phyloP scores from a whole-genome alignment of 2,113 vertebrate species.

The Jacana jacana region DNA sequence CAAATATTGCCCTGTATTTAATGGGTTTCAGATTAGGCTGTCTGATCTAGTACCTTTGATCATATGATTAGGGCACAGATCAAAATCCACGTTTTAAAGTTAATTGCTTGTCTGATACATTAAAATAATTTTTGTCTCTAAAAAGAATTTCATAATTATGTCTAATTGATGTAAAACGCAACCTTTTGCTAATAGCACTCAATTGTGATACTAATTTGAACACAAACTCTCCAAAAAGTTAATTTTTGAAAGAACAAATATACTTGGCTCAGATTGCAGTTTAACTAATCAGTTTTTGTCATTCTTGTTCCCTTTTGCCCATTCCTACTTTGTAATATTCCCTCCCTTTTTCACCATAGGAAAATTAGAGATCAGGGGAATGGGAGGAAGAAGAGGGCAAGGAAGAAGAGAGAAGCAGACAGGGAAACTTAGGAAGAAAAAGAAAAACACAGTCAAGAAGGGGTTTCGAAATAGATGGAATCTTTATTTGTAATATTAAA shows the following conservation, averaged over 20 bases:
- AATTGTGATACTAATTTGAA: background rate
- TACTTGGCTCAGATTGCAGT: background rate
- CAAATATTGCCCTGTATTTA: background rate
- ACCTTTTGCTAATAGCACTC: background rate
- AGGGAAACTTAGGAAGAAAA: background rate
- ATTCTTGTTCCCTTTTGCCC: background rate
- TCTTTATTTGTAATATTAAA: background rate
- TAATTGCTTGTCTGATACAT: background rate
- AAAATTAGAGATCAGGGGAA: background rate
- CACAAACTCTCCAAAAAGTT: background rate
- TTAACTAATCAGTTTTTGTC: background rate
- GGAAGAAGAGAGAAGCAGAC: background rate
- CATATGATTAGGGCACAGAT: background rate
- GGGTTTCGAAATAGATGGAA: background rate
- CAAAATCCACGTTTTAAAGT: background rate
- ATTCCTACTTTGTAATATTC: background rate
- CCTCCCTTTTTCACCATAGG: background rate
- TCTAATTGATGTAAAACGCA: background rate
- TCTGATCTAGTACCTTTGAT: background rate
- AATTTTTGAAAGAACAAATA: background rate
- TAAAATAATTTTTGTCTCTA: background rate
- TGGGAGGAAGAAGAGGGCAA: background rate
- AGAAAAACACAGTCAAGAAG: background rate
- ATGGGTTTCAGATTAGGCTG: background rate
- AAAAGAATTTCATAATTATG: background rate